Conservation (phyloP, 2,113 vertebrate genomes). For the Falcunculus frontatus region DNA sequence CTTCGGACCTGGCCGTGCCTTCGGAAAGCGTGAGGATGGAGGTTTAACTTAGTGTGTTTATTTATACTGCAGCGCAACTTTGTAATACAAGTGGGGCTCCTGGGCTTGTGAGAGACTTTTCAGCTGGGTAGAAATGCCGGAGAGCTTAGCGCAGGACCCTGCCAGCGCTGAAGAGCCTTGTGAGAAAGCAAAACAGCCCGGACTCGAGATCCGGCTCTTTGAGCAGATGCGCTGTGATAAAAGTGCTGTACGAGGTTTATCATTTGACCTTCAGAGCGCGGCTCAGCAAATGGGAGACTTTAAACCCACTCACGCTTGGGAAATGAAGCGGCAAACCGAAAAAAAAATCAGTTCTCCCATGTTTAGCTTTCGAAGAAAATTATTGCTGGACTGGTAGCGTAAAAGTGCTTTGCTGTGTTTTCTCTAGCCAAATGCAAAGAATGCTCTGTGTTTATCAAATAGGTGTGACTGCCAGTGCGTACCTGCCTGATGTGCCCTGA, state of each 20-base stretch:
- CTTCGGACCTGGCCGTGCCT: neutral
- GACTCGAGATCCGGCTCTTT: neutral
- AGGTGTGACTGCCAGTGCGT: neutral
- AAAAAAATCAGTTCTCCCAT: rapidly evolving
- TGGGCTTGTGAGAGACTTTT: neutral
- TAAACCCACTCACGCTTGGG: rapidly evolving
- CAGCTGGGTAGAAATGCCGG: neutral
- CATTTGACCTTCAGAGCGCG: neutral
- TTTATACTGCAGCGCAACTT: neutral
- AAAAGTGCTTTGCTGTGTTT: neutral
- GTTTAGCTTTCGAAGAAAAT: neutral
- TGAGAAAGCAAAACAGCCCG: neutral
- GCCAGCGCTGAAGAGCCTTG: neutral
- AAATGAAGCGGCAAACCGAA: neutral
- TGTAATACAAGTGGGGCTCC: neutral
- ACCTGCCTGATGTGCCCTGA: neutral
- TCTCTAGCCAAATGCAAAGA: neutral
- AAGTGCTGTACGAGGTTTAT: neutral
- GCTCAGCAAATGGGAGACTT: neutral
- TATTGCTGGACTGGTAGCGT: neutral
- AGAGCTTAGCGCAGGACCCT: neutral
- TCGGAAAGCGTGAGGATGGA: neutral
- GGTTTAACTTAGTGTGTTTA: neutral
- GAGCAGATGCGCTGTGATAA: neutral
- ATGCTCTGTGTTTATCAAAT: neutral